Percentiles rank a stretch among this genome's conserved stretches.
These are phyloP conservation scores for Colossoma macropomum DNA, from an alignment of 2,113 vertebrate species.

Conservation along the genomic window DNA sequence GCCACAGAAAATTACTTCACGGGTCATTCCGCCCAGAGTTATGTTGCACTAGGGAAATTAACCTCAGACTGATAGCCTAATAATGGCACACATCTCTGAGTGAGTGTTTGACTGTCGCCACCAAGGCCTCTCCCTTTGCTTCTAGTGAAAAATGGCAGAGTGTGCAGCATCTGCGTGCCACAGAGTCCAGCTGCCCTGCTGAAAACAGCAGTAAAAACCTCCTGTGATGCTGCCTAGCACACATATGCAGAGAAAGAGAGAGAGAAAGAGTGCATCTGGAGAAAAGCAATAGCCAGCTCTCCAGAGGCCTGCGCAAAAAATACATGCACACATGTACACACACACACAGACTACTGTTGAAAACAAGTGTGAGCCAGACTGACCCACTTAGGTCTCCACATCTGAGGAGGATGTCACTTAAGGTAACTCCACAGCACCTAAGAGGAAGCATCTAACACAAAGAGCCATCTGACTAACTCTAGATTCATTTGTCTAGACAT, in stretches of 20 bases:
- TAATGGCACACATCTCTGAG: neutral
- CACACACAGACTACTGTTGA: slow-evolving; percentile 14
- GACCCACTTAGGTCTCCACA: neutral
- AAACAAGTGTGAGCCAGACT: neutral
- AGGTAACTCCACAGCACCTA: neutral
- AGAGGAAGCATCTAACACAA: neutral
- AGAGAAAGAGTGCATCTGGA: slow-evolving; percentile 18
- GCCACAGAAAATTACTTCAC: neutral
- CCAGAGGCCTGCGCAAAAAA: slow-evolving; percentile 4
- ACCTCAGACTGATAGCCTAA: neutral
- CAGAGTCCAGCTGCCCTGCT: slow-evolving; percentile 10
- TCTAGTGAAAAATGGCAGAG: neutral
- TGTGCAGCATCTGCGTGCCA: neutral
- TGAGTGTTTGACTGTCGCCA: neutral
- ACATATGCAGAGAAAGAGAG: neutral
- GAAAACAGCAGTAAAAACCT: neutral
- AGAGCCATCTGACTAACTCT: neutral
- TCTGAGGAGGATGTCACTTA: neutral
- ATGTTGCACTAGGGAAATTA: neutral
- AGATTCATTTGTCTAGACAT: no score
- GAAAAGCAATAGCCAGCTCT: slow-evolving; percentile 1
- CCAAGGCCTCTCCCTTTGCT: neutral
- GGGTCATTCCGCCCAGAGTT: neutral
- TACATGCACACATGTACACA: neutral
- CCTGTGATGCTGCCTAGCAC: neutral